phyloP scores from a whole-genome alignment of 2,797 vertebrate species.

The Odontamblyopus rebecca region DNA sequence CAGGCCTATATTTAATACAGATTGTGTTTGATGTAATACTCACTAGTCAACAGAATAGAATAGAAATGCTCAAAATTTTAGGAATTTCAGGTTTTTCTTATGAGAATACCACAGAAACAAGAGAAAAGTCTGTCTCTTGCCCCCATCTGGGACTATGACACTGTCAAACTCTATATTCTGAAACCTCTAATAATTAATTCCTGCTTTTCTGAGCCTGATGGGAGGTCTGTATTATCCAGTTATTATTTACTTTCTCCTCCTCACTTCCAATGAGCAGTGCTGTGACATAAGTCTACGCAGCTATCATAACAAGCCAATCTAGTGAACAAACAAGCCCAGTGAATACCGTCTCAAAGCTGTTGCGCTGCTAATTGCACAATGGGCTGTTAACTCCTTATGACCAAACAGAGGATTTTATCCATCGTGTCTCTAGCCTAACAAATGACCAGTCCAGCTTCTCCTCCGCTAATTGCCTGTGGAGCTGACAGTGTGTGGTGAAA shows the following conservation, averaged over 20 bases:
- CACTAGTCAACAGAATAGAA: no score
- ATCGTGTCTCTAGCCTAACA: conserved; percentile 27
- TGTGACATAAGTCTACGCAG: not conserved
- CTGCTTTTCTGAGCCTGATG: no score
- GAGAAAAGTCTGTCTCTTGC: no score
- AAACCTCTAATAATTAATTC: no score
- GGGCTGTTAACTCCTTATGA: conserved; percentile 35
- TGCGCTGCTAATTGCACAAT: not conserved
- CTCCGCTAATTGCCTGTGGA: conserved; percentile 52
- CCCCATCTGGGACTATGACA: no score
- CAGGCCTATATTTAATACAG: no score
- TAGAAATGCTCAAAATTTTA: no score
- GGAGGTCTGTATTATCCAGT: not conserved
- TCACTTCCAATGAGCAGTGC: not conserved
- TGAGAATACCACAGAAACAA: no score
- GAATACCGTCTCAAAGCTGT: not conserved
- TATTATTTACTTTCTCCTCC: not conserved
- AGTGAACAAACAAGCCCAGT: not conserved
- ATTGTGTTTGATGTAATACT: no score
- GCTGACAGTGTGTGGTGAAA: conserved; percentile 36
- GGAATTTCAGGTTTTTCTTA: no score
- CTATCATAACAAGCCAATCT: not conserved
- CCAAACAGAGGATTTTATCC: conserved; percentile 26
- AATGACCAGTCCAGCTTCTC: conserved; percentile 33
- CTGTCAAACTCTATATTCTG: no score